These are phyloP conservation scores for Eidolon dupreanum DNA, from an alignment of 2,797 vertebrate species.

Conservation along the genomic window DNA sequence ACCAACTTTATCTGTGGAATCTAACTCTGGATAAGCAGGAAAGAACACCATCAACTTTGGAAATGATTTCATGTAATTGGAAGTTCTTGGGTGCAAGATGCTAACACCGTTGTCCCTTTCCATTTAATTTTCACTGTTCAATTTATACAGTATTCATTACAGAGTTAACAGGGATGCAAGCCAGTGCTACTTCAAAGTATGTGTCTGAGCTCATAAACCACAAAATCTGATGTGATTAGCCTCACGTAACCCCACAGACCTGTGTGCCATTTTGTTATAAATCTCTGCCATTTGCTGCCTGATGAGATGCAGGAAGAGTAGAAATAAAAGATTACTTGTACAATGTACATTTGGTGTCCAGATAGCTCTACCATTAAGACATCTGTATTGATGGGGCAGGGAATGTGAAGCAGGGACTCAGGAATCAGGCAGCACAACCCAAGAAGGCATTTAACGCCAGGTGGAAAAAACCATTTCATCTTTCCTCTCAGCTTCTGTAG, in stretches of 20 bases:
- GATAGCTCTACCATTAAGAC: not conserved
- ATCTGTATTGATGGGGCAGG: not conserved
- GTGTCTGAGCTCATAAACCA: not conserved
- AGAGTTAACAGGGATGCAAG: not conserved
- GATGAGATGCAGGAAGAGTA: not conserved
- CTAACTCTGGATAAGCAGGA: not conserved
- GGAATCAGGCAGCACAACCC: not conserved
- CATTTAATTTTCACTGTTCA: not conserved
- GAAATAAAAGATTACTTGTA: not conserved
- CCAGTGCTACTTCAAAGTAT: not conserved
- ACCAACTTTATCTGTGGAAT: not conserved
- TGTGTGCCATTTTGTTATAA: not conserved
- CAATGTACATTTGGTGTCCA: not conserved
- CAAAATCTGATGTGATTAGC: not conserved
- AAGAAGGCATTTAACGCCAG: not conserved
- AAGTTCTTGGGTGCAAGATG: not conserved
- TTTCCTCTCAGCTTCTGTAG: not conserved
- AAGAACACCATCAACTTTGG: not conserved
- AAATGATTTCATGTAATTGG: not conserved
- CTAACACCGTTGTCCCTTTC: not conserved
- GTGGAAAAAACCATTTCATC: not conserved
- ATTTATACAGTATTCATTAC: not conserved
- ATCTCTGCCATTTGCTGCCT: not conserved
- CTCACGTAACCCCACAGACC: not conserved
- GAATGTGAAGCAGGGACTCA: not conserved